Evolutionary conservation across 2,797 vertebrate species (phyloP), one percentile per base, ranked within the genome.

Genomic region (Hirundo rustica): DNA sequence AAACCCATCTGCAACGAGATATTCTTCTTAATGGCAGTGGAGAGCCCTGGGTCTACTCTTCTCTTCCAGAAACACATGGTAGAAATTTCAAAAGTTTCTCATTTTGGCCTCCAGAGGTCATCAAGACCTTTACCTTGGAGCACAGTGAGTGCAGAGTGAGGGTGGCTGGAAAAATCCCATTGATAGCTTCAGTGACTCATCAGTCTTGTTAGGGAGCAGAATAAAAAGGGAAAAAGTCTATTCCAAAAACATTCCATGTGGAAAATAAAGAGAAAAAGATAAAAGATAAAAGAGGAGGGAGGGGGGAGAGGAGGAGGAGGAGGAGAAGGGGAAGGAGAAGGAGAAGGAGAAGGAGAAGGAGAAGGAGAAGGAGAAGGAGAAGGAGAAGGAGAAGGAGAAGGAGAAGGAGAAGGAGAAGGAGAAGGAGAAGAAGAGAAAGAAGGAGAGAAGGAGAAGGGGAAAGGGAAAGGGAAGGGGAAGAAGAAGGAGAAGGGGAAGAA

Each of bases 101-200:
- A 13, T 48, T 88, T 90, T 71, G 57, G 40, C 68, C 72, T 95
- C 64, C 73, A 88, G 76, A 95, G 70, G 92, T 91, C 84, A 76
- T 85, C 51, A 92, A 73, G 79, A 64, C 17, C 34, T 65, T 78
- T 78, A 61, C 44, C 51, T 70, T 85, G 26, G 48, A 85, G 27
- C 80, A 25, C 19, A 66, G 21, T 13, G 34, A 11, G 21, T 38
- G 50, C 29, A 68, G 42, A 85, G 16, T 1, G 5, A 92, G 14
- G 34, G 20, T 42, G 27, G 42, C 38, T 87, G 45, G 61, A 91
- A 89, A 91, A 89, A 82, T 58, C 48, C 40, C 5, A 11, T 15
- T 42, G 47, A 34, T 38, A 32, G 26, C 8, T 57, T 83, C 20
- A 22, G 45, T 57, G 47, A 32, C 17, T 90, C 36, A 62, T 57